Evolutionary conservation across 2,888 invertebrate genomes (phyloP).

Genomic region (Lasioglossum morio): DNA sequence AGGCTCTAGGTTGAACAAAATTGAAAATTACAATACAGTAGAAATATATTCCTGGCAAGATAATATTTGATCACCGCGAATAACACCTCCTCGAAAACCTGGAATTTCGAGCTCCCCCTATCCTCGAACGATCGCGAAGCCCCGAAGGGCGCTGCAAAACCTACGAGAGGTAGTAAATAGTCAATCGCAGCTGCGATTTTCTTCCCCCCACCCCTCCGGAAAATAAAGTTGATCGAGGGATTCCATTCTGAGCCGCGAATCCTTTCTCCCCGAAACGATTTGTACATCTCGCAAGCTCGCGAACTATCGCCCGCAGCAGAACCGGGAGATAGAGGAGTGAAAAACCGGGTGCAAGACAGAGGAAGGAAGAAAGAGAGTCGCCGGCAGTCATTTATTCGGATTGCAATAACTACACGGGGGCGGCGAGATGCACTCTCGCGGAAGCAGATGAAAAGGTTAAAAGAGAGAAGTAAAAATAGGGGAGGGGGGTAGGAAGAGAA

Average conservation of each 20-base stretch:
- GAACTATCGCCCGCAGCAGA: not conserved
- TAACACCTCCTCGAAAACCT: not conserved
- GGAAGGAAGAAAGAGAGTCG: conserved; percentile 9
- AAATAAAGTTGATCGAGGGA: conserved; percentile 19
- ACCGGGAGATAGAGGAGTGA: not conserved
- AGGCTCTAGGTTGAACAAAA: no score
- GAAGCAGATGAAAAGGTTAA: conserved; percentile 64
- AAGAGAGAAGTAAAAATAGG: conserved; percentile 1
- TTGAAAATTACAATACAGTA: no score
- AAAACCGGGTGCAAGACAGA: not conserved
- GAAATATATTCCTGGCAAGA: no score
- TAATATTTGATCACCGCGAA: not conserved
- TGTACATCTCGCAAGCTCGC: conserved; percentile 23
- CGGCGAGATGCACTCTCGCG: conserved; percentile 51
- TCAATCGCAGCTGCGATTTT: conserved; percentile 2
- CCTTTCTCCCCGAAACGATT: conserved; percentile 10
- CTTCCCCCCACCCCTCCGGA: not conserved
- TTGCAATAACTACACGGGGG: conserved; percentile 53
- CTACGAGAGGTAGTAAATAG: not conserved
- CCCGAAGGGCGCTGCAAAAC: not conserved
- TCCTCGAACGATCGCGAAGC: not conserved
- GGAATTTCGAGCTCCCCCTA: not conserved
- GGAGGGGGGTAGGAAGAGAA: conserved; percentile 6
- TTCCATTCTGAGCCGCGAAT: conserved; percentile 8
- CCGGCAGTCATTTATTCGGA: conserved; percentile 64